These are phyloP conservation scores for Panthera leo DNA, from an alignment of 2,113 vertebrate genomes.

Conservation along the genomic window DNA sequence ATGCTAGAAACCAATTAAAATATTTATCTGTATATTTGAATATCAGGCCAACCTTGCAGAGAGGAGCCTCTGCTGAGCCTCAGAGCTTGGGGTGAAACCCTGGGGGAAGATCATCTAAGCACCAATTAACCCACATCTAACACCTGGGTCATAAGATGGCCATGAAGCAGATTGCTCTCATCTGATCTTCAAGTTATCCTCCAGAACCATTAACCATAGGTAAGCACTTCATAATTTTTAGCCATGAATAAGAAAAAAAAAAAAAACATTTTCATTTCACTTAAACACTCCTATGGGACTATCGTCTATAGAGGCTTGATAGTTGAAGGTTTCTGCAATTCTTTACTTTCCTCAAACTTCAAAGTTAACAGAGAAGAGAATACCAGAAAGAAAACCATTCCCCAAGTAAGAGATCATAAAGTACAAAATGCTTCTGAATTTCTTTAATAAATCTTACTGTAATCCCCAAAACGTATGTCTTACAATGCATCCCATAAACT, in stretches of 20 bases:
- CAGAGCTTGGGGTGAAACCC: not conserved
- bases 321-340: not conserved
- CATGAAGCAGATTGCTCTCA: not conserved
- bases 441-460: conserved; percentile 8
- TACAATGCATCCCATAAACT: not conserved
- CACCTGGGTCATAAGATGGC: not conserved
- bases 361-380: conserved; percentile 26
- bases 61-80: not conserved
- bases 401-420: not conserved
- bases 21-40: not conserved
- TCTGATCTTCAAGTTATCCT: conserved; percentile 18
- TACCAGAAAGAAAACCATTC: not conserved
- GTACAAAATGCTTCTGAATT: not conserved
- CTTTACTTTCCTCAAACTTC: not conserved
- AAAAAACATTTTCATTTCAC: not conserved
- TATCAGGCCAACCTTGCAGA: not conserved
- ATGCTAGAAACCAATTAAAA: not conserved
- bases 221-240: not conserved
- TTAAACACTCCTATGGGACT: not conserved
- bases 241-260: not conserved
- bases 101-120: not conserved
- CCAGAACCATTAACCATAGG: not conserved
- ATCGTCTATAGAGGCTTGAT: not conserved
- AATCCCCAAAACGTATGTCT: not conserved
- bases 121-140: not conserved